phyloP scores from a whole-genome alignment of 2,888 invertebrate species.

The Exocentrus adspersus region DNA sequence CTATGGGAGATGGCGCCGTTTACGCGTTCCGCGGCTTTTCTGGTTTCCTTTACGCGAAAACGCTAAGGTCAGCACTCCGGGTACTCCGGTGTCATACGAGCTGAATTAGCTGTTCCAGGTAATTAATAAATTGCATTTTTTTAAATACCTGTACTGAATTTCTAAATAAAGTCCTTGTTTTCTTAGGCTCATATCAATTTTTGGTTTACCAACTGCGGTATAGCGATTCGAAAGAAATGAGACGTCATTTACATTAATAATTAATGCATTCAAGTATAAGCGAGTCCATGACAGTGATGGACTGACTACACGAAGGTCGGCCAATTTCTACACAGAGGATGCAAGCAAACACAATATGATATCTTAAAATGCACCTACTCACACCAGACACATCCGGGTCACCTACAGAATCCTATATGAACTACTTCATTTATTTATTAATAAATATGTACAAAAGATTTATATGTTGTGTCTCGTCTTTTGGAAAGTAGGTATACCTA shows the following conservation, averaged over 20 bases:
- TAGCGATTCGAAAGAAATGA: too few species aligned
- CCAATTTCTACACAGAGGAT: background rate
- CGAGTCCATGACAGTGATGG: background rate
- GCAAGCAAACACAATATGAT: background rate
- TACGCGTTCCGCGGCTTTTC: conserved; percentile 20
- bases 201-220: too few species aligned
- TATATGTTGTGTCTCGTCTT: too few species aligned
- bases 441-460: too few species aligned
- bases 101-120: background rate
- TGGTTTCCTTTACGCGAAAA: conserved; percentile 23
- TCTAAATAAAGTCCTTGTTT: too few species aligned
- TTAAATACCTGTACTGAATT: too few species aligned
- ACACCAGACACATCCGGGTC: background rate
- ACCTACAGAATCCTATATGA: background rate
- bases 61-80: conserved; percentile 15
- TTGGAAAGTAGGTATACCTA: too few species aligned
- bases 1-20: conserved; percentile 29
- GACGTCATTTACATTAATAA: background rate
- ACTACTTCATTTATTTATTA: too few species aligned
- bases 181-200: too few species aligned
- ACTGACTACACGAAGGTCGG: background rate
- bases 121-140: background rate
- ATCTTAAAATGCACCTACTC: too few species aligned
- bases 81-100: conserved; percentile 8
- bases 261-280: background rate